These are phyloP conservation scores for Papilio elwesi DNA, from an alignment of 2,888 invertebrate species.

Conservation along the genomic window DNA sequence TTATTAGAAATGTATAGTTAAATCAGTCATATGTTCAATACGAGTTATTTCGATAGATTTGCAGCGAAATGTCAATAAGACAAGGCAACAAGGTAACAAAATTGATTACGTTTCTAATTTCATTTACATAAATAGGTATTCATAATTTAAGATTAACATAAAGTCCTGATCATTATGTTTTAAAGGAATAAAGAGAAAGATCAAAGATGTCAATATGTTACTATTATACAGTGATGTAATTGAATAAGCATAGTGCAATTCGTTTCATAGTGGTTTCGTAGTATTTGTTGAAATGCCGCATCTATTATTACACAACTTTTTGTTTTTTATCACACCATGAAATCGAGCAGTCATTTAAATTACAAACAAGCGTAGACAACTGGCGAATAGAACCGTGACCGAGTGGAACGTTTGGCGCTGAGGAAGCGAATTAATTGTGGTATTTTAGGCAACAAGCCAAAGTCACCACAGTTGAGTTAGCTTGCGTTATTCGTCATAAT, in stretches of 20 bases:
- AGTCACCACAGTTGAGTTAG: too few relatives aligned
- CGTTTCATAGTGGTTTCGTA: constrained; percentile 10
- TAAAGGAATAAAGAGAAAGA: background rate
- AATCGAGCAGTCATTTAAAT: constrained; percentile 23
- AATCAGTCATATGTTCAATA: background rate
- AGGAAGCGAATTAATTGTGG: constrained; percentile 21
- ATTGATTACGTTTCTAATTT: background rate
- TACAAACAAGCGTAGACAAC: constrained; percentile 15
- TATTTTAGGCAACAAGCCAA: too few relatives aligned
- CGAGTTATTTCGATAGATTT: background rate
- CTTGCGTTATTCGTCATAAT: too few relatives aligned
- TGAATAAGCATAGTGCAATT: constrained; percentile 2
- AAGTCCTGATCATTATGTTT: background rate
- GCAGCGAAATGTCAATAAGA: constrained; percentile 7
- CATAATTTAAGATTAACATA: background rate
- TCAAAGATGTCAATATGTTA: background rate
- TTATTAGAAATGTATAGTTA: constrained; percentile 1
- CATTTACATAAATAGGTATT: constrained; percentile 8
- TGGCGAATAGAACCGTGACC: constrained; percentile 25
- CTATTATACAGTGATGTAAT: background rate
- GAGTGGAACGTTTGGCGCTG: constrained; percentile 13
- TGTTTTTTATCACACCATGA: constrained; percentile 20
- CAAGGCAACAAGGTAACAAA: background rate
- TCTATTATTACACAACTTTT: constrained; percentile 10
- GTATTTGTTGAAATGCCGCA: background rate